Percentiles rank a stretch among this genome's conserved stretches.
Conservation (phyloP, 2,888 invertebrate genomes). For the Drosophila leonis region DNA sequence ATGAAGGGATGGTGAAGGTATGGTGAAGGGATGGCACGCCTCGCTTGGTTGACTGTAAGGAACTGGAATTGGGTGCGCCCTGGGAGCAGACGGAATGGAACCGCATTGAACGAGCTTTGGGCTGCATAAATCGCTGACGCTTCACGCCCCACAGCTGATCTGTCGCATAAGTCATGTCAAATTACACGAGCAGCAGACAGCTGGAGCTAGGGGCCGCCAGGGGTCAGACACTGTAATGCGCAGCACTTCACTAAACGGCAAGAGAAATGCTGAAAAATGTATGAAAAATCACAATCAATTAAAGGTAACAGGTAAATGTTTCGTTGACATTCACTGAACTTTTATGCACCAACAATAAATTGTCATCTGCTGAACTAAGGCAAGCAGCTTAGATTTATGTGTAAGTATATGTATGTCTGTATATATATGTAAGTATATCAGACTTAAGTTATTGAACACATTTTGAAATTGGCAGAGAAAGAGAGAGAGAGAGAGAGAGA, state of each 20-base stretch:
- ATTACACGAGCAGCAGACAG: slow-evolving; percentile 62
- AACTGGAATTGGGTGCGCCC: slow-evolving; percentile 10
- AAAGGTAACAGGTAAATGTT: slow-evolving; percentile 52
- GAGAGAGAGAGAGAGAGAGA: not conserved
- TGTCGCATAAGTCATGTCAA: slow-evolving; percentile 83
- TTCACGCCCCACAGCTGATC: slow-evolving; percentile 73
- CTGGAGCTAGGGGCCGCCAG: slow-evolving; percentile 7
- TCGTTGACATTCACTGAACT: slow-evolving; percentile 40
- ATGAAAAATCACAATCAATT: slow-evolving; percentile 79
- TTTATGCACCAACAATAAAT: slow-evolving; percentile 22
- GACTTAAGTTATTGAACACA: not conserved
- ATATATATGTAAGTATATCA: not conserved
- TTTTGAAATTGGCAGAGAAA: not conserved
- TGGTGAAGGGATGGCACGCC: not conserved
- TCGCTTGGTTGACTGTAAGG: not conserved
- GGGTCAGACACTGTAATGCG: not conserved
- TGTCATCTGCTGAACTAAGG: not conserved
- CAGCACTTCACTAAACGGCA: slow-evolving; percentile 9
- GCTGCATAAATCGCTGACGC: slow-evolving; percentile 78
- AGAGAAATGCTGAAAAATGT: slow-evolving; percentile 38
- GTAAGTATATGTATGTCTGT: too few relatives aligned
- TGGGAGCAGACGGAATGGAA: slow-evolving; percentile 16
- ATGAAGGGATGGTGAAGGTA: too few relatives aligned
- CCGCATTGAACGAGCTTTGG: slow-evolving; percentile 11
- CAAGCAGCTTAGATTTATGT: not conserved